Evolutionary conservation across 2,113 vertebrate species (phyloP).

Genomic region (Boleophthalmus pectinirostris): DNA sequence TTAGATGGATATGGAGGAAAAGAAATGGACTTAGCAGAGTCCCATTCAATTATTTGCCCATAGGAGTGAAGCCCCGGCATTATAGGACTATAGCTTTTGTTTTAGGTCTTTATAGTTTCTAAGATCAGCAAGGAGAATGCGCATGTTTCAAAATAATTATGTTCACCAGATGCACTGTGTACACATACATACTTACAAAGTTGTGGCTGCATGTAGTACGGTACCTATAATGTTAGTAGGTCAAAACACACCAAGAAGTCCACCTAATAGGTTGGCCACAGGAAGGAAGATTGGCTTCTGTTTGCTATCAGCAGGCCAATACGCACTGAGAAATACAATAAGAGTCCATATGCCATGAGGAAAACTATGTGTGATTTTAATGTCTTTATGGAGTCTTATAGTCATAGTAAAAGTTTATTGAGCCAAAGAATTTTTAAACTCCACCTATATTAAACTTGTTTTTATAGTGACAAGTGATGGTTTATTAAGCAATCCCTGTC

Average conservation of each 20-base stretch:
- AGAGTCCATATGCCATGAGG: background rate
- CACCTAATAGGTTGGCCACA: background rate
- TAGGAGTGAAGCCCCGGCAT: slow-evolving; percentile 57
- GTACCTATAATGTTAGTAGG: background rate
- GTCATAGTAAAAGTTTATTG: background rate
- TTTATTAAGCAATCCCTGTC: background rate
- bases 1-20: slow-evolving; percentile 10
- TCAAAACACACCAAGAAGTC: slow-evolving; percentile 5
- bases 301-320: background rate
- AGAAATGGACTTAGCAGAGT: slow-evolving; percentile 48
- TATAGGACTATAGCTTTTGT: slow-evolving; percentile 26
- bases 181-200: background rate
- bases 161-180: background rate
- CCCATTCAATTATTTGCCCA: slow-evolving; percentile 59
- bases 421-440: background rate
- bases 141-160: background rate
- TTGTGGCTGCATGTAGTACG: background rate
- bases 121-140: background rate
- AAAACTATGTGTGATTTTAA: background rate
- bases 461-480: background rate
- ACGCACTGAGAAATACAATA: background rate
- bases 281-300: background rate
- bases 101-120: background rate
- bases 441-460: background rate
- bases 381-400: background rate